A percentile compares a stretch with the other conserved stretches of the same genome.
phyloP scores from a whole-genome alignment of 2,797 vertebrate species.

The Dipus sagitta region DNA sequence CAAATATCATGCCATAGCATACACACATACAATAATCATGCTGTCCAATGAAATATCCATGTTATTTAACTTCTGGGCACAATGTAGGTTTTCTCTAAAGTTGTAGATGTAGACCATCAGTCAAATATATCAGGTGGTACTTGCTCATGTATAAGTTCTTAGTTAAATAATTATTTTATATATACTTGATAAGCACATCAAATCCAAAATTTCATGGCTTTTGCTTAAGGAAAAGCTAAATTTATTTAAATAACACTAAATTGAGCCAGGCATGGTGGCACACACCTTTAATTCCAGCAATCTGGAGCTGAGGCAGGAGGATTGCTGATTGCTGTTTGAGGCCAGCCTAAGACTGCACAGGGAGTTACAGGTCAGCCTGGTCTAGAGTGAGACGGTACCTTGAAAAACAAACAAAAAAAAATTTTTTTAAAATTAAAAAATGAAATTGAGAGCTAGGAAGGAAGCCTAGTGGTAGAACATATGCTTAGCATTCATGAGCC shows the following conservation, averaged over 20 bases:
- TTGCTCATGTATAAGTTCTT: not conserved
- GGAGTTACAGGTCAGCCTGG: too few species aligned
- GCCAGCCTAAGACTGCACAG: too few species aligned
- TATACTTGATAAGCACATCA: not conserved
- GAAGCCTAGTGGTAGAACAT: not conserved
- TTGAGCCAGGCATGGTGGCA: too few species aligned
- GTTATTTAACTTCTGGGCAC: constrained; percentile 23
- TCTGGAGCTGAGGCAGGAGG: too few species aligned
- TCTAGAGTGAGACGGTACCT: too few species aligned
- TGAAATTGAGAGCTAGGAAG: not conserved
- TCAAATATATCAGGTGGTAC: not conserved
- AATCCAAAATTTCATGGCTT: not conserved
- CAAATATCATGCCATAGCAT: not conserved
- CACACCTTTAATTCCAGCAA: too few species aligned
- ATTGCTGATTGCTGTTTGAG: too few species aligned
- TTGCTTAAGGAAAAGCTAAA: constrained; percentile 29
- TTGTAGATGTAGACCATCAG: not conserved
- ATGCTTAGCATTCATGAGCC: not conserved
- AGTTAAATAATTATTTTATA: not conserved
- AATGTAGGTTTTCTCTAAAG: not conserved
- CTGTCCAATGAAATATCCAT: not conserved
- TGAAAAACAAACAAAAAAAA: too few species aligned
- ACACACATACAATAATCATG: not conserved
- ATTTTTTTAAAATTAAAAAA: too few species aligned
- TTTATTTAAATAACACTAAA: not conserved